Conservation (phyloP, 2,888 invertebrate species). For the Cyaniris semiargus region DNA sequence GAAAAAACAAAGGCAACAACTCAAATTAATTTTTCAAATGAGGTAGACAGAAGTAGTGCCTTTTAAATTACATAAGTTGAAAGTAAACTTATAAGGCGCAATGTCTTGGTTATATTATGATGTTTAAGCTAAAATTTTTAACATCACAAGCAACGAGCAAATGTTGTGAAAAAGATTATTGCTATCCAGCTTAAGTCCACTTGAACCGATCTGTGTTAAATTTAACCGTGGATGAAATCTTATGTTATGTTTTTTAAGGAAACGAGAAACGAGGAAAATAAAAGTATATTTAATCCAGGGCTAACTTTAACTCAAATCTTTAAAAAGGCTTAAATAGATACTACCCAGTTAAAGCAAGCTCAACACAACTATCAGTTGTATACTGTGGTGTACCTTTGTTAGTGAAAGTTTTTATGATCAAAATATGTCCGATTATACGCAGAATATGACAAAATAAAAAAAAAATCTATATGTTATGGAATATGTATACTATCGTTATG, state of each 20-base stretch:
- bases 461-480: not conserved
- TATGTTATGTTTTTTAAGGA: not conserved
- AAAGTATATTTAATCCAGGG: not conserved
- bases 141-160: not conserved
- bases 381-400: not conserved
- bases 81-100: too few species aligned
- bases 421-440: not conserved
- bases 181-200: not conserved
- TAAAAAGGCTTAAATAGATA: not conserved
- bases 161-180: not conserved
- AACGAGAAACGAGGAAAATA: not conserved
- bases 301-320: not conserved
- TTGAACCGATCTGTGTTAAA: not conserved
- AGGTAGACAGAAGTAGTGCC: too few species aligned
- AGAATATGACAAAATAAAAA: not conserved
- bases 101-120: too few species aligned
- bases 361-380: too few species aligned
- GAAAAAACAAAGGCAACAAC: not conserved
- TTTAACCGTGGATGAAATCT: not conserved
- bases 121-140: not conserved
- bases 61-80: too few species aligned
- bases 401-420: not conserved
- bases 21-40: too few species aligned
- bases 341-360: not conserved
- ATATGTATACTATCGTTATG: constrained; percentile 1